These are phyloP conservation scores for Nasalis larvatus DNA, from an alignment of 2,113 vertebrate species.

Conservation along the genomic window DNA sequence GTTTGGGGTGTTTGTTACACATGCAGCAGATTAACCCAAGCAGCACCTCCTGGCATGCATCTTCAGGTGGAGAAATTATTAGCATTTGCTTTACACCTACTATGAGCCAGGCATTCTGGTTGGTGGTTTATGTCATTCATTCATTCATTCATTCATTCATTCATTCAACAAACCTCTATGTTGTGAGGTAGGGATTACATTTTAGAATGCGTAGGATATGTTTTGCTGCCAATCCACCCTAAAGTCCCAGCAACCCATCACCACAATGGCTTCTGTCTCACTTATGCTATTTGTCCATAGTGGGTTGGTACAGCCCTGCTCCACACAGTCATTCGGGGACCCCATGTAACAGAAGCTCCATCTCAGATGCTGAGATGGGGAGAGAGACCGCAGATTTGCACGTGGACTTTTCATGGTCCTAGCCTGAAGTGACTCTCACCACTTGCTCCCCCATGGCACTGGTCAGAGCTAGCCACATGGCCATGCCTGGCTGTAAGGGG, in stretches of 20 bases:
- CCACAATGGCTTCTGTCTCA: rapidly evolving
- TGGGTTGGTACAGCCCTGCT: rapidly evolving
- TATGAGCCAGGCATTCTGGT: background rate
- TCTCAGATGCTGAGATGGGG: background rate
- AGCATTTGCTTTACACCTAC: background rate
- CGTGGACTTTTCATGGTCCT: rapidly evolving
- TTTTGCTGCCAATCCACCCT: background rate
- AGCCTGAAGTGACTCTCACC: rapidly evolving
- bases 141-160: background rate
- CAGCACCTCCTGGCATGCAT: background rate
- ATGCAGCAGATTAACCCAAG: rapidly evolving
- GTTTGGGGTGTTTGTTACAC: rapidly evolving
- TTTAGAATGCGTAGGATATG: background rate
- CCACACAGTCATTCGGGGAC: rapidly evolving
- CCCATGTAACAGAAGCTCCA: background rate
- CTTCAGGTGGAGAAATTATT: background rate
- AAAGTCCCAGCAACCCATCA: rapidly evolving
- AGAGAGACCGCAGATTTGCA: rapidly evolving
- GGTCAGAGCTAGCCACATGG: too few species aligned
- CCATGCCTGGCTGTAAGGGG: rapidly evolving
- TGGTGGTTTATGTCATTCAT: background rate
- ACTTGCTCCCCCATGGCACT: background rate
- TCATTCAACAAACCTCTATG: background rate
- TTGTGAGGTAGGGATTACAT: rapidly evolving
- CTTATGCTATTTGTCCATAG: rapidly evolving